A percentile compares a stretch with the other conserved stretches of the same genome.
These are phyloP conservation scores for Aplidium turbinatum DNA, from an alignment of 23 tunicate genomes.

Conservation along the genomic window DNA sequence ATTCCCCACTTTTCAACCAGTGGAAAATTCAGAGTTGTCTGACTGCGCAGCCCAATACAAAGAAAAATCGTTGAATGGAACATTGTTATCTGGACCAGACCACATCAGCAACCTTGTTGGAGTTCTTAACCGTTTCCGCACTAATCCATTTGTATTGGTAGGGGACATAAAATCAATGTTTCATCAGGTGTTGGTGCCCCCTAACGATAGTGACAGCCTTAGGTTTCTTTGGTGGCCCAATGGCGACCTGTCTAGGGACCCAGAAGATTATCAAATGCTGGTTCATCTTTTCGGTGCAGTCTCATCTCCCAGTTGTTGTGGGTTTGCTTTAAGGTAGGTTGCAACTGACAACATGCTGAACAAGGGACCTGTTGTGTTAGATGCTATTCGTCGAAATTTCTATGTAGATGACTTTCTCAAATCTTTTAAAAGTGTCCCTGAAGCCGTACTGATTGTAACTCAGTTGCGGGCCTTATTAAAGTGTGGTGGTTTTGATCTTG, in stretches of 20 bases:
- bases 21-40: conserved; percentile 27
- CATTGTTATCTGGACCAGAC: conserved; percentile 33
- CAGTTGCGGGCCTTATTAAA: neutral
- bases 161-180: conserved; percentile 26
- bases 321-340: conserved; percentile 14
- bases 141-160: conserved; percentile 6
- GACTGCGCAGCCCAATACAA: conserved; percentile 18
- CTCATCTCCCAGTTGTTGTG: conserved; percentile 42
- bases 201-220: conserved; percentile 6
- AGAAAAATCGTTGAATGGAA: conserved; percentile 30
- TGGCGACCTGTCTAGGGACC: conserved; percentile 3
- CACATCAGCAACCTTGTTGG: conserved; percentile 23
- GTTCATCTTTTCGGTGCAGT: conserved; percentile 31
- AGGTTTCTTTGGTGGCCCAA: conserved; percentile 48
- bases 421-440: neutral
- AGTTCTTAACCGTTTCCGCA: conserved; percentile 32
- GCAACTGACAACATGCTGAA: conserved; percentile 14
- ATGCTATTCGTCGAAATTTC: neutral
- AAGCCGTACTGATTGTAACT: conserved; percentile 7
- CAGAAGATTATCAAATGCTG: conserved; percentile 27
- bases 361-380: neutral
- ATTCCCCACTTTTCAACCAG: conserved; percentile 42
- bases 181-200: conserved; percentile 23
- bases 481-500: conserved; percentile 5
- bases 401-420: conserved; percentile 23